Evolutionary conservation across 2,797 vertebrate species (phyloP), one percentile per base, ranked within the genome.

Genomic region (Carcharodon carcharias): DNA sequence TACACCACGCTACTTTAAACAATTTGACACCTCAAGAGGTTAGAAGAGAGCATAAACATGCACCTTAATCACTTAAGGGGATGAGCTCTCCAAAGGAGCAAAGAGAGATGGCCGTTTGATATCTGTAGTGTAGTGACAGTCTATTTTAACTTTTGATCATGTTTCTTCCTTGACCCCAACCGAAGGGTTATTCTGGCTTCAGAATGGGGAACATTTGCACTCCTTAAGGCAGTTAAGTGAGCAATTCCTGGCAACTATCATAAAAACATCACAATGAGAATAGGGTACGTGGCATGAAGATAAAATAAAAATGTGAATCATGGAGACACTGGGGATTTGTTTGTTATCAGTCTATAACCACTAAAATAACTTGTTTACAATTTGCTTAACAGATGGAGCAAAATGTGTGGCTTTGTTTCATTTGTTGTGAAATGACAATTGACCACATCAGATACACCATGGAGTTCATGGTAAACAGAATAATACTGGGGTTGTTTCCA

Each of bases 311-410:
- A 92, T n/a, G 58, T 63, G 58, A 35, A 40, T 85, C 82, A 50
- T 50, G 82, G 21, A 26, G 18, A 50, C 82, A 26, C 40, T 26
- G 82, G 82, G 40, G 45, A 50, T n/a, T 92, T 92, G n/a, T 63
- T 63, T 92, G 89, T 61, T 61, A n/a, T 61, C 16, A 8, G 35
- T 40, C 35, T 8, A 9, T 2, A 14, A 14, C 54, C 56, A 63
- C 58, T 63, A 91, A 58, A 91, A 91, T 35, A 61, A 85, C 8
- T 21, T 0, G 35, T 61, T n/a, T 5, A 35, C 88, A 91, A 61
- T 91, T 61, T 91, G 58, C 16, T 91, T 35, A 91, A 61, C 88
- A 91, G 88, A 91, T 91, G 88, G 56, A 91, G 56, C 63, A 5
- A 61, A 63, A 61, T 23, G 16, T 63, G 58, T 63, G 56, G 58